These are phyloP conservation scores for Sitta europaea DNA, from an alignment of 2,113 vertebrate species.

Conservation along the genomic window DNA sequence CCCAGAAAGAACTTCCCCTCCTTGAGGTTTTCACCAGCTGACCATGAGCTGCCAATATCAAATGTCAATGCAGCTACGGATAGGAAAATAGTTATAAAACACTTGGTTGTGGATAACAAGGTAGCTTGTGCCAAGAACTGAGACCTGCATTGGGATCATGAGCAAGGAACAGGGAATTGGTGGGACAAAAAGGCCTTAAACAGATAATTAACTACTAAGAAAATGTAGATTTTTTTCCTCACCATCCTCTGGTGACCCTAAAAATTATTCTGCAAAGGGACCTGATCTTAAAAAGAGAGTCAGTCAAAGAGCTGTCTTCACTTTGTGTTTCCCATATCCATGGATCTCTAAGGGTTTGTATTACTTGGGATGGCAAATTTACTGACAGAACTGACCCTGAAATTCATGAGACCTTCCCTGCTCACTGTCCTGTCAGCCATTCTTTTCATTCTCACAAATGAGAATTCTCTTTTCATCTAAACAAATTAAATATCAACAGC, in stretches of 20 bases:
- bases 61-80: neutral
- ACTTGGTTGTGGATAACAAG: neutral
- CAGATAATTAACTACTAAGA: neutral
- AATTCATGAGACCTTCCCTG: neutral
- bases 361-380: neutral
- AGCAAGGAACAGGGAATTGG: neutral
- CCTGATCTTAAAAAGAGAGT: rapidly evolving
- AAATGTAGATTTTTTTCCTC: rapidly evolving
- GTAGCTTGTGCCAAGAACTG: neutral
- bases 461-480: neutral
- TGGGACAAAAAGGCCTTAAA: neutral
- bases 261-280: neutral
- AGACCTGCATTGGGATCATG: neutral
- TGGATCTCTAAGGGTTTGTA: neutral
- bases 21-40: rapidly evolving
- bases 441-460: neutral
- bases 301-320: neutral
- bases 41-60: neutral
- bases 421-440: neutral
- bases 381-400: neutral
- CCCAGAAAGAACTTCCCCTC: neutral
- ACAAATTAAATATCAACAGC: neutral
- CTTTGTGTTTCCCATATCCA: rapidly evolving
- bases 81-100: neutral
- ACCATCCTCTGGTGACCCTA: neutral